Base-by-base conservation (phyloP, 2,888 invertebrate species). In the Sphinx pinastri region DNA sequence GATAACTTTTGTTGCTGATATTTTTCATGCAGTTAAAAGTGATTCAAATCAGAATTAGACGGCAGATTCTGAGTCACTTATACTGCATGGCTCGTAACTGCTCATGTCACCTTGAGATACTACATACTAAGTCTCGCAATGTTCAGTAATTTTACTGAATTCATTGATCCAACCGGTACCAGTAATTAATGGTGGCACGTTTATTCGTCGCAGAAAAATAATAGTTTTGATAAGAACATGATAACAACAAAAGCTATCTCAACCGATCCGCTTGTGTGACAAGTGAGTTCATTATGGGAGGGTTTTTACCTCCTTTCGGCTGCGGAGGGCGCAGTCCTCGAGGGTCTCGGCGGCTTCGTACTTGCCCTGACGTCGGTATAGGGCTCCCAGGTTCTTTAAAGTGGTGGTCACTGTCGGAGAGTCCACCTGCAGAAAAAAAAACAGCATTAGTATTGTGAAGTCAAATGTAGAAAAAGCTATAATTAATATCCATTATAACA, bases 261-360 rank as follows among this genome's bases (percentile, higher is more conserved):
- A n/a, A 60, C 4, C 59, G 38, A 38, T 3, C n/a, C 45, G 31
- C 45, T 38, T 11, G 5, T 31, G 14, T 10, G 13, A 16, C 49
- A 45, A 60, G 5, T 49, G 19, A 13, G n/a, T 10, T 12, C 19
- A 14, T 51, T 6, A 47, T 11, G 59, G 51, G 31, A 12, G n/a
- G 54, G 70, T 69, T 81, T 82, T 87, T 88, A 98, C 98, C 96
- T 99, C 99, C 95, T 98, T 99, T 93, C 98, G 96, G 88, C 99
- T 99, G 86, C 99, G 96, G 79, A 99, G 95, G 55, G 99, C 99
- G 94, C 99, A 99, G 94, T 99, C 99, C 88, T 99, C 99, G 47
- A 99, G 95, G 0, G 99, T 99, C 91, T 99, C 99, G 0, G 99
- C 99, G 10, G 99, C 99, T 91, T 99, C 99, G 93, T 99, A 99